Conservation (phyloP, 2,797 vertebrate genomes). For the Hyperoplus immaculatus region DNA sequence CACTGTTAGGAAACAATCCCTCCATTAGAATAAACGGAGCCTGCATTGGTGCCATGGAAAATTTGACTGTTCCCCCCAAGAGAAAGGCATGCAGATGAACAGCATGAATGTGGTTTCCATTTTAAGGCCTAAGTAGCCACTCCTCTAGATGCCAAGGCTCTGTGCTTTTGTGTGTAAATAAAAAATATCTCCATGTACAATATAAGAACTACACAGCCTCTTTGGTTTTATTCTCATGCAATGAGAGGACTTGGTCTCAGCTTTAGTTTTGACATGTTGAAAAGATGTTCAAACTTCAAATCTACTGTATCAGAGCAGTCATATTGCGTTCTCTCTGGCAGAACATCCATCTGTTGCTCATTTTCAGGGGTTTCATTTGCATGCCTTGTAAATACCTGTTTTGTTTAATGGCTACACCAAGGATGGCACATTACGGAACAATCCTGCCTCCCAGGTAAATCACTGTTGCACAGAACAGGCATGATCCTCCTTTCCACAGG, state of each 20-base stretch:
- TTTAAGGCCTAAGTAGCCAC: conserved; percentile 42
- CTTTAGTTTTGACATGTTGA: background rate
- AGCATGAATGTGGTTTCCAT: conserved; percentile 62
- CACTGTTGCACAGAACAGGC: conserved; percentile 24
- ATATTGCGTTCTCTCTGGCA: background rate
- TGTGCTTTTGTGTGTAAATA: conserved; percentile 22
- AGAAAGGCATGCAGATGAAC: conserved; percentile 28
- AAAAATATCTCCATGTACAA: background rate
- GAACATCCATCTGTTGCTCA: conserved; percentile 8
- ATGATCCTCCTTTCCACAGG: conserved; percentile 19
- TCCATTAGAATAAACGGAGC: conserved; percentile 52
- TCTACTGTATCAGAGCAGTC: background rate
- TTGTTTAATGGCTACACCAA: conserved; percentile 61
- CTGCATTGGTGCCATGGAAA: conserved; percentile 68
- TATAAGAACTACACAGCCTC: conserved; percentile 8
- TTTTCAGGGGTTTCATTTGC: conserved; percentile 37
- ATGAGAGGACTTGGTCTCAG: background rate
- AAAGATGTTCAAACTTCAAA: background rate
- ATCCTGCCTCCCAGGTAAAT: conserved; percentile 48
- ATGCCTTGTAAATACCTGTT: conserved; percentile 57
- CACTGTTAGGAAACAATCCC: conserved; percentile 36
- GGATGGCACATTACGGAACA: conserved; percentile 54
- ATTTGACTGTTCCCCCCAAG: conserved; percentile 44
- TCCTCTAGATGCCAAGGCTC: conserved; percentile 38
- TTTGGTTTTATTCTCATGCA: conserved; percentile 16